Conservation (phyloP, 2,888 invertebrate genomes). For the Drosophila quinaria region DNA sequence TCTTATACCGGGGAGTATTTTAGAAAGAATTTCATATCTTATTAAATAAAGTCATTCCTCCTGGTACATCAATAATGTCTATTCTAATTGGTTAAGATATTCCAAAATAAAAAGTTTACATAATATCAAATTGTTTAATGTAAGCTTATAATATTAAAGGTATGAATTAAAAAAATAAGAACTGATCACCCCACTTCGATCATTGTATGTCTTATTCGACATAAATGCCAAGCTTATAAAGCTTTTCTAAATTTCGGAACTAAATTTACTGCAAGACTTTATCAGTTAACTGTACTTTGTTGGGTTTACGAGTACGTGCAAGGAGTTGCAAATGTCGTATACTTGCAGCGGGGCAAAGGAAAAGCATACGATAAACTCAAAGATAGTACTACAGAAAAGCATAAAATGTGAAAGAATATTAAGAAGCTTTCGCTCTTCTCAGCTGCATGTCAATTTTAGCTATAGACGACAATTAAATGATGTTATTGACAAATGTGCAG, state of each 20-base stretch:
- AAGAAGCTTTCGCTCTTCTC: conserved; percentile 13
- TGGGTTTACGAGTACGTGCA: conserved; percentile 61
- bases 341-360: conserved; percentile 2
- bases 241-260: conserved; percentile 45
- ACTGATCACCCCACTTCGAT: not conserved
- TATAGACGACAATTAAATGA: not conserved
- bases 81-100: too few species aligned
- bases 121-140: too few species aligned
- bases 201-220: conserved; percentile 26
- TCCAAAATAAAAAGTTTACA: too few species aligned
- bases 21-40: too few species aligned
- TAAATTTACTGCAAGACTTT: conserved; percentile 64
- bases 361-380: conserved; percentile 47
- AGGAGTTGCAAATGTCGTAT: conserved; percentile 38
- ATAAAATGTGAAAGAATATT: conserved; percentile 27
- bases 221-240: conserved; percentile 18
- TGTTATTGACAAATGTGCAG: conserved; percentile 27
- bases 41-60: too few species aligned
- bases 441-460: conserved; percentile 17
- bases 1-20: too few species aligned
- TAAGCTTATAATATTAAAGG: too few species aligned
- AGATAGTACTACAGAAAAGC: conserved; percentile 27
- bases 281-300: conserved; percentile 63
- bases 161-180: too few species aligned
- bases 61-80: too few species aligned